Percentiles rank a stretch among this genome's conserved stretches.
phyloP scores from a whole-genome alignment of 2,888 invertebrate genomes.

The Trissolcus brochymenae region DNA sequence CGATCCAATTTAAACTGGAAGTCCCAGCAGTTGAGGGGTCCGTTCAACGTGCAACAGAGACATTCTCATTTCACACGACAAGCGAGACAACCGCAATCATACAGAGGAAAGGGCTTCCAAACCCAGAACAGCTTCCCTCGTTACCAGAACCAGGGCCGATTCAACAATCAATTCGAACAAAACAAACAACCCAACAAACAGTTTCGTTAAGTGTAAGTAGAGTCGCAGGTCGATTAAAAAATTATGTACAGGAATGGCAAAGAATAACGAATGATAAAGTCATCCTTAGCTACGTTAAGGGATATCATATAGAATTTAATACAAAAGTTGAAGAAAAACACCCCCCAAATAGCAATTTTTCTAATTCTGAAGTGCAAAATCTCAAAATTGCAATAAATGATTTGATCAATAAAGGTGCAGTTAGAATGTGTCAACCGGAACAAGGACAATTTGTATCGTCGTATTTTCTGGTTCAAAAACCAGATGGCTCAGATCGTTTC shows the following conservation, averaged over 20 bases:
- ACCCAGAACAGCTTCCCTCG: neutral
- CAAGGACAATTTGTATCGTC: slow-evolving; percentile 41
- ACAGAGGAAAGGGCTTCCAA: slow-evolving; percentile 16
- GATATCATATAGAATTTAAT: slow-evolving; percentile 33
- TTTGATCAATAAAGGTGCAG: slow-evolving; percentile 30
- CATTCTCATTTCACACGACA: slow-evolving; percentile 10
- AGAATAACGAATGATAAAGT: slow-evolving; percentile 34
- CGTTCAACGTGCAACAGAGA: slow-evolving; percentile 18
- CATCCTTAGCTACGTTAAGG: slow-evolving; percentile 28
- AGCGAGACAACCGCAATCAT: slow-evolving; percentile 32
- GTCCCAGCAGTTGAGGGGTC: slow-evolving; percentile 19
- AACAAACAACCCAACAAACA: slow-evolving; percentile 16
- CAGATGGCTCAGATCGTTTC: slow-evolving; percentile 36
- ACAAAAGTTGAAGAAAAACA: slow-evolving; percentile 2
- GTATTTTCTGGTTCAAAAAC: slow-evolving; percentile 39
- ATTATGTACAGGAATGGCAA: slow-evolving; percentile 25
- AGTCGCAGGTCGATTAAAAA: slow-evolving; percentile 27
- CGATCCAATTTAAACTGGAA: slow-evolving; percentile 25
- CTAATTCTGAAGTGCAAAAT: slow-evolving; percentile 9
- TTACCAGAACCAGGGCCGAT: neutral
- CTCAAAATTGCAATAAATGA: slow-evolving; percentile 8
- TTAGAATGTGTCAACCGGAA: slow-evolving; percentile 4
- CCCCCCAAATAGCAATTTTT: slow-evolving; percentile 13
- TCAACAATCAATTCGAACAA: slow-evolving; percentile 18
- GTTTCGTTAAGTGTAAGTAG: slow-evolving; percentile 24